Evolutionary conservation across 2,888 invertebrate species (phyloP).

Genomic region (Abrostola tripartita): DNA sequence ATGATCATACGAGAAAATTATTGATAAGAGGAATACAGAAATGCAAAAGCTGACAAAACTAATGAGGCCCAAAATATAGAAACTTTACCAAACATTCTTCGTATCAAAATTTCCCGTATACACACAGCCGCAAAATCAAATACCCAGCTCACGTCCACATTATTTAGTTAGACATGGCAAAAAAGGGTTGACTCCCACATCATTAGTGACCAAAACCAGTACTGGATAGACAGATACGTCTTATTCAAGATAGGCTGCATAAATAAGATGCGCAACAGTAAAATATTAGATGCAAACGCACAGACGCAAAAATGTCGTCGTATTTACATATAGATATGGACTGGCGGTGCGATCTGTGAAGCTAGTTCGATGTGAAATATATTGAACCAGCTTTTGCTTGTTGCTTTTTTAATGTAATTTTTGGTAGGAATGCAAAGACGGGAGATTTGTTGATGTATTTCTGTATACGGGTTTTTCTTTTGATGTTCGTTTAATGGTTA

Average conservation of each 20-base stretch:
- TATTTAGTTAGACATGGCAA: constrained; percentile 81
- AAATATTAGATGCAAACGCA: constrained; percentile 87
- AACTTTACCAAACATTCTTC: constrained; percentile 4
- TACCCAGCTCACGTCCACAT: constrained; percentile 74
- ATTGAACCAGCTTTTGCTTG: constrained; percentile 32
- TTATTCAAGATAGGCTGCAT: constrained; percentile 78
- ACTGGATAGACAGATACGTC: constrained; percentile 74
- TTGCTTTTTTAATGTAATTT: constrained; percentile 39
- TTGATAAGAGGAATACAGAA: not conserved
- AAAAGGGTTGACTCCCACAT: constrained; percentile 76
- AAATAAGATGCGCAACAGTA: constrained; percentile 81
- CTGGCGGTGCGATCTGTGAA: constrained; percentile 42
- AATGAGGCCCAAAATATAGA: not conserved
- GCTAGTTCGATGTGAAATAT: constrained; percentile 42
- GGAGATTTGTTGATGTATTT: not conserved
- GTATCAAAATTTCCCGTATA: constrained; percentile 46
- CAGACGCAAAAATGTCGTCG: constrained; percentile 80
- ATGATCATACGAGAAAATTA: not conserved
- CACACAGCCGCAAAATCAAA: constrained; percentile 64
- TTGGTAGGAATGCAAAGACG: constrained; percentile 20
- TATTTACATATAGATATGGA: constrained; percentile 82
- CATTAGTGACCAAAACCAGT: constrained; percentile 81
- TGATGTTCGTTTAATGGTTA: not conserved
- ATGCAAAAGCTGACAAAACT: constrained; percentile 16
- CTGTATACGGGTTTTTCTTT: not conserved